Evolutionary conservation across 2,888 invertebrate genomes (phyloP).

Genomic region (Tenodera sinensis): DNA sequence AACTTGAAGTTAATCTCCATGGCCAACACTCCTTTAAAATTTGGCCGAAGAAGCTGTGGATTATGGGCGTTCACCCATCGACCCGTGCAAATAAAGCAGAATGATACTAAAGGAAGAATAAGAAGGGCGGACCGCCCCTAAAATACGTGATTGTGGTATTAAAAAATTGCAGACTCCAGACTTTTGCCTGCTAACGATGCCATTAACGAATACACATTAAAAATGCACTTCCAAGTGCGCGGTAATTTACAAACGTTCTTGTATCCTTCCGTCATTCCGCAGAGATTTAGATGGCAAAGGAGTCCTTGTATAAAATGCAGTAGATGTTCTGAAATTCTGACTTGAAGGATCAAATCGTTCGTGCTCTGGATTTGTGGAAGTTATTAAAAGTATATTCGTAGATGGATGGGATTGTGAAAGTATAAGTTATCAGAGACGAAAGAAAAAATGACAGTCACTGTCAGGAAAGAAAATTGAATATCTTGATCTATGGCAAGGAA

Average conservation of each 20-base stretch:
- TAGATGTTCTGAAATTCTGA: not conserved
- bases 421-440: not conserved
- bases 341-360: not conserved
- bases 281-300: not conserved
- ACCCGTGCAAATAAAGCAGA: not conserved
- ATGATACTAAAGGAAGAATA: not conserved
- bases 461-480: not conserved
- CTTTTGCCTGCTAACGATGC: no score
- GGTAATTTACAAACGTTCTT: not conserved
- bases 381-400: not conserved
- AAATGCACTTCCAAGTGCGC: not conserved
- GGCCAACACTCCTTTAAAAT: not conserved
- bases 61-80: not conserved
- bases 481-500: not conserved
- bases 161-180: not conserved
- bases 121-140: not conserved
- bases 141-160: not conserved
- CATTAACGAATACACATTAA: not conserved
- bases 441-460: no score
- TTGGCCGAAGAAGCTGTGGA: not conserved
- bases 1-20: not conserved
- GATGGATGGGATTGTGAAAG: not conserved
- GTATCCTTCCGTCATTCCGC: not conserved
- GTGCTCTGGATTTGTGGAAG: not conserved
- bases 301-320: not conserved